Evolutionary conservation across 2,797 vertebrate genomes (phyloP).

Genomic region (Heterohyrax brucei): DNA sequence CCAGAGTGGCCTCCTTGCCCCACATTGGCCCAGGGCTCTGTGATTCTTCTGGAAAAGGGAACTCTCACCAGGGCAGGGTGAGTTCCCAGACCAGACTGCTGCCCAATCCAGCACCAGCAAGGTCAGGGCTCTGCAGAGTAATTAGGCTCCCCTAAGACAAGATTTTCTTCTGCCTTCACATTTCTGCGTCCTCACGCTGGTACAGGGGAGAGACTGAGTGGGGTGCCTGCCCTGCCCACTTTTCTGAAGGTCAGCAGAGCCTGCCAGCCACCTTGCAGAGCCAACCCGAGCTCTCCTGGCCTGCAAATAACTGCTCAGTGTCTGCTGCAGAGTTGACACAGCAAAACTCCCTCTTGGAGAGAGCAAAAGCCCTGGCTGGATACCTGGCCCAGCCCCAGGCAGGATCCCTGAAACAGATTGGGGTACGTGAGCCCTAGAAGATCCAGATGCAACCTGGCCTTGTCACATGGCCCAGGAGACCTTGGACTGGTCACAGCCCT

Average conservation of each 20-base stretch:
- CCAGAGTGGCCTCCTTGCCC: neutral
- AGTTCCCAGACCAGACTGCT: neutral
- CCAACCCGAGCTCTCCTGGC: neutral
- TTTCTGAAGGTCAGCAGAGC: constrained; percentile 28
- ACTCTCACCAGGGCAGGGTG: neutral
- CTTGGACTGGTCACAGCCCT: neutral
- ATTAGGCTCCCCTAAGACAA: neutral
- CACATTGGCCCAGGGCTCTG: neutral
- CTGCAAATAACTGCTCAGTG: neutral
- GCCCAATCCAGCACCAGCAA: neutral
- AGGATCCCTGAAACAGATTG: neutral
- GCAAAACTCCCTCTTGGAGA: constrained; percentile 27
- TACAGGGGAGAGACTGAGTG: neutral
- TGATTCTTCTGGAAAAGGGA: neutral
- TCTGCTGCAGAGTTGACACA: constrained; percentile 45
- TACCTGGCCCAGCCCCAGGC: neutral
- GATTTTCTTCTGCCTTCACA: neutral
- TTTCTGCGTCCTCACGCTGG: neutral
- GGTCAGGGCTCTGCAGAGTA: too few relatives aligned
- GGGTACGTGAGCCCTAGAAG: neutral
- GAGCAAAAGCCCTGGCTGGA: neutral
- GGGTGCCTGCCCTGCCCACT: neutral
- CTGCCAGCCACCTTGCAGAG: neutral
- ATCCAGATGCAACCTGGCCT: neutral
- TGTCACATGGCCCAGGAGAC: neutral